Conservation (phyloP, 2,888 invertebrate species). For the Pheosia gnoma region DNA sequence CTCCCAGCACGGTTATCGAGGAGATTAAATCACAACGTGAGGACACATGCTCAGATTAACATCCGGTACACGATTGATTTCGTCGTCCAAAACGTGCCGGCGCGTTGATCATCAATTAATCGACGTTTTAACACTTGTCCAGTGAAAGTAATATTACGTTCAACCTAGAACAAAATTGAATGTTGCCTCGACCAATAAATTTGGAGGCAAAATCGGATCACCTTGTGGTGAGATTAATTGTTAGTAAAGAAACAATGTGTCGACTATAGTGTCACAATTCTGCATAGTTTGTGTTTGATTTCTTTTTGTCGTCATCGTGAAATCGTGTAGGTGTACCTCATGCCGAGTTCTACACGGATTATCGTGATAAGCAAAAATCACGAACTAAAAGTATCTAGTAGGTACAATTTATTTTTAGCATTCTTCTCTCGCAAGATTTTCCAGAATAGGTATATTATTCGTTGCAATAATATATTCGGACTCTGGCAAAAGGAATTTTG, state of each 20-base stretch:
- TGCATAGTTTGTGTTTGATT: background rate
- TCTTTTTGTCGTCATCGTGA: background rate
- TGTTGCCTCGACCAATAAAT: slow-evolving; percentile 6
- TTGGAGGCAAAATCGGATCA: slow-evolving; percentile 4
- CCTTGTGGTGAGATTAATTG: slow-evolving; percentile 3
- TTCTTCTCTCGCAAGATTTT: background rate
- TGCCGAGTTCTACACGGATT: background rate
- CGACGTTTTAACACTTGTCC: background rate
- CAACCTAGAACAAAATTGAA: slow-evolving; percentile 9
- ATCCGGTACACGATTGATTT: slow-evolving; percentile 51
- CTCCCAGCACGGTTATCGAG: slow-evolving; percentile 33
- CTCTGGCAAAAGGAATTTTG: background rate
- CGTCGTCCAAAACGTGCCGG: slow-evolving; percentile 13
- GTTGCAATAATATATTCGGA: background rate
- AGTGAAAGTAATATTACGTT: slow-evolving; percentile 3
- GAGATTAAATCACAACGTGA: slow-evolving; percentile 51
- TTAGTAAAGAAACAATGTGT: background rate
- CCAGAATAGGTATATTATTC: background rate
- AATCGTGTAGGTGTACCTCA: background rate
- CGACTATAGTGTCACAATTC: background rate
- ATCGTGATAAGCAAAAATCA: background rate
- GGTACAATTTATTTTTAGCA: background rate
- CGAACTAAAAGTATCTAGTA: background rate
- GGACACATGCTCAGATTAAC: slow-evolving; percentile 51
- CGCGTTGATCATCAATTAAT: slow-evolving; percentile 3